Base-by-base conservation (phyloP, 2,888 invertebrate species). In the Zootermopsis nevadensis region DNA sequence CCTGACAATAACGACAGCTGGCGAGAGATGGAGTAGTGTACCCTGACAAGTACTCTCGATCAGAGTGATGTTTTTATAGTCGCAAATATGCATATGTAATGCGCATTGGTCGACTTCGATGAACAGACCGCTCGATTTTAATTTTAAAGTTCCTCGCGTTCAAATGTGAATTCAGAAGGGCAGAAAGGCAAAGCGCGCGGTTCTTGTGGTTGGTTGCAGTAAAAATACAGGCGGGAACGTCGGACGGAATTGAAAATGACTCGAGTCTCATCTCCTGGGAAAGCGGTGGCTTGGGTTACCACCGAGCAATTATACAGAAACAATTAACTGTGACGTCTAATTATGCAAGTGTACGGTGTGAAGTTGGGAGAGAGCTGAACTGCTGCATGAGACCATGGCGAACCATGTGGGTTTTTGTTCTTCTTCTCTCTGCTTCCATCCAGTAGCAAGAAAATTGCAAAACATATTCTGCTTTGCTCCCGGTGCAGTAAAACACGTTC, bases 251-350 rank as follows among this genome's bases (percentile, higher is more conserved):
- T 72, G 72, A 72, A 33, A 33, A 72, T 33, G 24, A 19, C 67
- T 30, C 8, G 8, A 60, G 60, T 60, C 60, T 60, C 19, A n/a
- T 60, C n/a, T 60, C n/a, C 12, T 60, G 60, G 60, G 60, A n/a
- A 27, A 60, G n/a, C 60, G 2, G 60, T n/a, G 27, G 60, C n/a
- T n/a, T 60, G n/a, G 60, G 19, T 42, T 42, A 19, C 42, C 42
- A n/a, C 42, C 15, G 42, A 30, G 42, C 76, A 42, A 76, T 76
- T 76, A 76, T 76, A 76, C 76, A 48, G 48, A 42, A 76, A 76
- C 76, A 76, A 42, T 76, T 76, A 76, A 30, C 76, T 42, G 76
- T 76, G 76, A 76, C 42, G 76, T 42, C 12, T 42, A 76, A 76
- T 76, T 76, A 76, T 27, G 38, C 35, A 42, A 76, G 42, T 76